Percentiles rank a stretch among this genome's conserved stretches.
These are phyloP conservation scores for Ageneiosus marmoratus DNA, from an alignment of 2,113 vertebrate genomes.

Conservation along the genomic window DNA sequence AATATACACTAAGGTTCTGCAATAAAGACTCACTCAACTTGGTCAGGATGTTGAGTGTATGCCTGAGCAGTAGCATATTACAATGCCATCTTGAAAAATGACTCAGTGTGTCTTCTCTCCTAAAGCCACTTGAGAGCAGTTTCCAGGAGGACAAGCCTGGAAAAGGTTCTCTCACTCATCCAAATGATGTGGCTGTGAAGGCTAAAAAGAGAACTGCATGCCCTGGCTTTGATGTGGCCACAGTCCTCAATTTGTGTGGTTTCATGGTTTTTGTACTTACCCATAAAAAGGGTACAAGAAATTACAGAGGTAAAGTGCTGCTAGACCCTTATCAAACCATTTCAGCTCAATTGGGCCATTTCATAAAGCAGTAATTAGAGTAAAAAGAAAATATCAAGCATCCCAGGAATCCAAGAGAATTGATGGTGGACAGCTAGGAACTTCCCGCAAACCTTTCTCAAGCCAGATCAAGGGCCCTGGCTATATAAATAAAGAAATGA, in stretches of 20 bases:
- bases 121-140: constrained; percentile 29
- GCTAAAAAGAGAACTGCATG: constrained; percentile 65
- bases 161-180: constrained; percentile 68
- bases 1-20: not conserved
- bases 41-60: not conserved
- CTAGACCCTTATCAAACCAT: constrained; percentile 67
- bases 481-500: constrained; percentile 54
- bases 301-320: constrained; percentile 69
- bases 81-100: constrained; percentile 14
- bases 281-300: constrained; percentile 65
- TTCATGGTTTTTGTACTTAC: constrained; percentile 63
- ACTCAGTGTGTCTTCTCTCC: constrained; percentile 18
- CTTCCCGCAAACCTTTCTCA: constrained; percentile 36
- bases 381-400: constrained; percentile 66
- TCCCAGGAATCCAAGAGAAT: constrained; percentile 59
- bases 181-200: constrained; percentile 65
- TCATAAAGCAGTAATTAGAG: constrained; percentile 68
- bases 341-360: constrained; percentile 64
- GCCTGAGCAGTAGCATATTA: not conserved
- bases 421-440: constrained; percentile 37
- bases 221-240: constrained; percentile 66
- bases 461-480: constrained; percentile 52
- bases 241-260: constrained; percentile 56
- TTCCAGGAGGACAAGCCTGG: constrained; percentile 59
- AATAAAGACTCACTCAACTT: not conserved